A percentile compares a stretch with the other conserved stretches of the same genome.
Conservation (phyloP, 1,140 invertebrate species). For the Sweltsa coloradensis region DNA sequence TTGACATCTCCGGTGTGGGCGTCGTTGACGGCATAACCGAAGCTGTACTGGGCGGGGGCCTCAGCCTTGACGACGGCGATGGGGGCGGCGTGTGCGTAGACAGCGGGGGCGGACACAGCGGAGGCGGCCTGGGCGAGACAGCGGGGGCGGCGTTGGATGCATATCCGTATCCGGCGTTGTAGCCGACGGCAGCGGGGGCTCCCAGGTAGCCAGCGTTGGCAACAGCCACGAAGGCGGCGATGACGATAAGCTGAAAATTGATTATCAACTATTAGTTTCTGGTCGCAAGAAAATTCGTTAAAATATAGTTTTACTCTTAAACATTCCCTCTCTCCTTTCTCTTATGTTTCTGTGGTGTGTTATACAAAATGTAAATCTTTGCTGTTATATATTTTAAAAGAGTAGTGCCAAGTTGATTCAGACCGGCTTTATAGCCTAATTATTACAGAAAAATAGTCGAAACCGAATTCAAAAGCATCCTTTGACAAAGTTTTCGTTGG, state of each 20-base stretch:
- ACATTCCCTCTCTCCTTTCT: too few species aligned
- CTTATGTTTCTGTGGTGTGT: too few species aligned
- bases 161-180: slow-evolving; percentile 13
- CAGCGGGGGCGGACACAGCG: slow-evolving; percentile 15
- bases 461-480: too few species aligned
- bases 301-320: too few species aligned
- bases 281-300: too few species aligned
- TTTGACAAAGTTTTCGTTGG: too few species aligned
- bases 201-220: slow-evolving; percentile 17
- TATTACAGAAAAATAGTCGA: too few species aligned
- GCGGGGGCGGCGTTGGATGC: slow-evolving; percentile 22
- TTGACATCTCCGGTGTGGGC: slow-evolving; percentile 38
- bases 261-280: too few species aligned
- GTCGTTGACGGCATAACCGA: slow-evolving; percentile 38
- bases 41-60: slow-evolving; percentile 35
- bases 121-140: slow-evolving; percentile 24
- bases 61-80: slow-evolving; percentile 13
- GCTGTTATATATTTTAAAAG: too few species aligned
- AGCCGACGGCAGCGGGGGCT: slow-evolving; percentile 7
- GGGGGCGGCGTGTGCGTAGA: slow-evolving; percentile 7
- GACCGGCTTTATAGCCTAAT: too few species aligned
- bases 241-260: slow-evolving; percentile 12
- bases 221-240: slow-evolving; percentile 15
- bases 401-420: too few species aligned
- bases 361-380: too few species aligned